Evolutionary conservation across 2,797 vertebrate genomes (phyloP), one percentile per base, ranked within the genome.

Genomic region (Sciaenops ocellatus): DNA sequence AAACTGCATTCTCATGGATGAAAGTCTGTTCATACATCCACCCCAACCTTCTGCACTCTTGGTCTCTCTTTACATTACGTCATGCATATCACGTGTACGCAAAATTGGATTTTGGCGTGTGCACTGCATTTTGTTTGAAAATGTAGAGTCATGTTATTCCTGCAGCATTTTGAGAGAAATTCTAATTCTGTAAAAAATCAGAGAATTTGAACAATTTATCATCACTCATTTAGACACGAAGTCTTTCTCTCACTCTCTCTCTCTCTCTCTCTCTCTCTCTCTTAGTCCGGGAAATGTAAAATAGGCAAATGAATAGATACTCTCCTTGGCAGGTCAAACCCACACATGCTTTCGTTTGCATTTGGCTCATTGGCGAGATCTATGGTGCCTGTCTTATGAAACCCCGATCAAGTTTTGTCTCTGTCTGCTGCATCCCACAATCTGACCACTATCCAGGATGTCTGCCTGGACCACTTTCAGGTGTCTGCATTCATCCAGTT

Each of bases 381-480:
- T 63, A 6, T 38, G 52, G 22, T 59, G 65, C 57, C 60, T 63
- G 66, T 78, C 73, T 71, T 55, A 72, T 59, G 26, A 80, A 78
- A 70, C 22, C 18, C 71, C 71, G 71, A 86, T 90, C 78, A 59
- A 18, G 73, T 74, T 69, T 51, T 76, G 79, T 75, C 69, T 80
- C 3, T 61, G 81, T 76, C 73, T 87, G 67, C 84, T 80, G 80
- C 62, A 71, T 80, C 81, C 80, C 76, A 50, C 79, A 79, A 15
- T 78, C 69, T 51, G 72, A 86, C 76, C 65, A 22, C 73, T 50
- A 44, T 85, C 85, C 85, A 82, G 78, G 69, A 86, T 28, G 83
- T 85, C 87, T 83, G 85, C 61, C 85, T 93, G 88, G 90, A 90
- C 63, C 30, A 28, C 70, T 38, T 87, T 85, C 77, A 89, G 85